Conservation (phyloP, 2,113 vertebrate genomes). For the Scopus umbretta region DNA sequence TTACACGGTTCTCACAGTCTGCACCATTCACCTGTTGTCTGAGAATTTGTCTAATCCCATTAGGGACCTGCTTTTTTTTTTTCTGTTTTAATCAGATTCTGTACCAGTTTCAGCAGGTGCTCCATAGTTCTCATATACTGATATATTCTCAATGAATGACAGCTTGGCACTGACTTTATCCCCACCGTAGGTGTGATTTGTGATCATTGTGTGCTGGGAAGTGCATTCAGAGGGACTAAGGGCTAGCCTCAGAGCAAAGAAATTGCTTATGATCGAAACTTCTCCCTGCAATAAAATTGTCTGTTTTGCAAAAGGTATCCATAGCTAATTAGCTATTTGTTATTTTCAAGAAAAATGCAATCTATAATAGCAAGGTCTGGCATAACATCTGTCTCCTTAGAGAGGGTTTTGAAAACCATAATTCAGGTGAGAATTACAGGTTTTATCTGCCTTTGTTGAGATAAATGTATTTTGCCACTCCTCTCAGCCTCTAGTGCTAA, state of each 20-base stretch:
- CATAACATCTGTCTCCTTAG: conserved; percentile 13
- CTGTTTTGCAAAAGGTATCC: neutral
- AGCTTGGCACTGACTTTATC: neutral
- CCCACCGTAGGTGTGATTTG: neutral
- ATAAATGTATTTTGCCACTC: conserved; percentile 54
- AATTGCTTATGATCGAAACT: neutral
- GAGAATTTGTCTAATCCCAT: neutral
- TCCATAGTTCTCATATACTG: neutral
- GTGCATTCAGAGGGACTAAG: neutral
- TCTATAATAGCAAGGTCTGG: neutral
- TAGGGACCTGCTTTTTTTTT: neutral
- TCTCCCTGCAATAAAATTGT: neutral
- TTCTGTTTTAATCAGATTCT: neutral
- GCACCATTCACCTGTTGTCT: neutral
- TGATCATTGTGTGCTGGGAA: neutral
- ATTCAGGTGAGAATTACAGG: conserved; percentile 31
- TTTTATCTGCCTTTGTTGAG: conserved; percentile 1
- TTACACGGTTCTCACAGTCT: neutral
- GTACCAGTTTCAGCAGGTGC: neutral
- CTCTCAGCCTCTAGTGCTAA: conserved; percentile 26
- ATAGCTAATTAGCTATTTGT: conserved; percentile 41
- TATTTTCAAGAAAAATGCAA: conserved; percentile 31
- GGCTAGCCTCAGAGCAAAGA: neutral
- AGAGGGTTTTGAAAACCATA: conserved; percentile 25
- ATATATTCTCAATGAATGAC: neutral